Percentiles rank a stretch among this genome's conserved stretches.
Conservation (phyloP, 2,113 vertebrate species). For the Phasianus colchicus region DNA sequence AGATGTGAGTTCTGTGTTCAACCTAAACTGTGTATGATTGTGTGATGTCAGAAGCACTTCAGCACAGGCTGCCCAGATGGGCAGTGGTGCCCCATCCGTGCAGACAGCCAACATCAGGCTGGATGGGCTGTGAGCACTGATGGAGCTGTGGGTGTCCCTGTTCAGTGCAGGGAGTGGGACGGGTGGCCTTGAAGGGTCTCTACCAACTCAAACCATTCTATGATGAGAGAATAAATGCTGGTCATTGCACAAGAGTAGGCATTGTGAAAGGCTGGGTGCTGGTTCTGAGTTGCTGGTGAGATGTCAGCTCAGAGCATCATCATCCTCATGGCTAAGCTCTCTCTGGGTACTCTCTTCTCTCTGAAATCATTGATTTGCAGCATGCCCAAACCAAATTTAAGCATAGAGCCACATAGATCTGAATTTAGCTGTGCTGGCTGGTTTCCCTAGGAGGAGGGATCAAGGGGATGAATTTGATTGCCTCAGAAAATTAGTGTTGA, state of each 20-base stretch:
- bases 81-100: too few relatives aligned
- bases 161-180: too few relatives aligned
- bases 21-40: too few relatives aligned
- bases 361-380: conserved; percentile 39
- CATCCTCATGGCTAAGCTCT: neutral
- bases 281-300: neutral
- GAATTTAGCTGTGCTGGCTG: conserved; percentile 43
- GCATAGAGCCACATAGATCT: conserved; percentile 25
- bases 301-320: neutral
- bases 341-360: neutral
- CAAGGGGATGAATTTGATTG: conserved; percentile 55
- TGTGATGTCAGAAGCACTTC: too few relatives aligned
- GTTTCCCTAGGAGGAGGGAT: conserved; percentile 62
- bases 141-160: too few relatives aligned
- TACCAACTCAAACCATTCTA: too few relatives aligned
- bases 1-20: neutral
- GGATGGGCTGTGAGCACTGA: too few relatives aligned
- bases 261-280: rapidly evolving
- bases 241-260: neutral
- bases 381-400: neutral
- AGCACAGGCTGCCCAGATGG: too few relatives aligned
- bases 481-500: conserved; percentile 65
- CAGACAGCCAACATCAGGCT: too few relatives aligned
- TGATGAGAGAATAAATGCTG: neutral
- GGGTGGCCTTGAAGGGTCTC: too few relatives aligned